Percentiles rank a stretch among this genome's conserved stretches.
phyloP scores from a whole-genome alignment of 2,888 invertebrate species.

The Piscicola geometra region DNA sequence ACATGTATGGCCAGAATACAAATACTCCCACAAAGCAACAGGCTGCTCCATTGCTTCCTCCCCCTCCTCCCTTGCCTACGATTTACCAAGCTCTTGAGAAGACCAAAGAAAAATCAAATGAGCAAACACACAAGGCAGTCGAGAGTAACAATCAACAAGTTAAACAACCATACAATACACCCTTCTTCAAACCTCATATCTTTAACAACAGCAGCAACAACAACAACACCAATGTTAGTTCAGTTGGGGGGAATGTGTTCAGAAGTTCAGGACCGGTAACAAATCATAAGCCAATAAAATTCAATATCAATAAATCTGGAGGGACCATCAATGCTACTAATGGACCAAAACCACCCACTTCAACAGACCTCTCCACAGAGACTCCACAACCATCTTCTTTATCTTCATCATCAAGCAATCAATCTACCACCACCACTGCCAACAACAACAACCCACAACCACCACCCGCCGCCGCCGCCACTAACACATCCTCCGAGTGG shows the following conservation, averaged over 20 bases:
- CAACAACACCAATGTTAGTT: background rate
- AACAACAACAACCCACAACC: background rate
- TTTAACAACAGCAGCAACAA: no score
- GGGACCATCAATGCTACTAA: background rate
- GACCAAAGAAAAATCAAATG: background rate
- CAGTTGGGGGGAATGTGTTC: background rate
- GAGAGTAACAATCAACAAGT: background rate
- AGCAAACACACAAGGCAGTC: background rate
- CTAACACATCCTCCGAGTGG: slow-evolving; percentile 62
- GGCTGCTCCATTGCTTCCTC: slow-evolving; percentile 23
- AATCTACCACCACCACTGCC: background rate
- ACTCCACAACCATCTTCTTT: background rate
- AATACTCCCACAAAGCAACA: slow-evolving; percentile 22
- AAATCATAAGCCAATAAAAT: slow-evolving; percentile 13
- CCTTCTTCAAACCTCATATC: no score
- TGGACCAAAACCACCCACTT: slow-evolving; percentile 15
- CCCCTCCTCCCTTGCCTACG: slow-evolving; percentile 33
- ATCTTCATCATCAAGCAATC: background rate
- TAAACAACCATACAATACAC: no score
- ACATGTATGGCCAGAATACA: slow-evolving; percentile 31
- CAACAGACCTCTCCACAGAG: background rate
- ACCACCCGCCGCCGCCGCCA: background rate
- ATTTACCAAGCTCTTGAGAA: background rate
- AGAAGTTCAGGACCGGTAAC: background rate
- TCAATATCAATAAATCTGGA: slow-evolving; percentile 16